Evolutionary conservation across 2,797 vertebrate genomes (phyloP), one percentile per base, ranked within the genome.

Genomic region (Gymnocypris eckloni): DNA sequence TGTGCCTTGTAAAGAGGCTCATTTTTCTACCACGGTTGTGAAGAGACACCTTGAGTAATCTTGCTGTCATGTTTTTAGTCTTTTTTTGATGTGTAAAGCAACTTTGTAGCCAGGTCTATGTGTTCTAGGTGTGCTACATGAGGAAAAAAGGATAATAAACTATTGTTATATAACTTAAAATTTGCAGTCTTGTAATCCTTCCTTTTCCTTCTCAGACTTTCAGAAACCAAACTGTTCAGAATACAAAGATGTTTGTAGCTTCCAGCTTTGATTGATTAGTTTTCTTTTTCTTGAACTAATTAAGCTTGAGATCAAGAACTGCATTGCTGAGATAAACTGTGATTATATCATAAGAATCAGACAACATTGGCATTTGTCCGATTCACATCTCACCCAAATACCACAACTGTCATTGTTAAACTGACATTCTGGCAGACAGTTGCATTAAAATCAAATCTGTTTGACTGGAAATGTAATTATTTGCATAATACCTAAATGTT

Each of bases 111-210:
- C 94, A 93, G 93, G 64, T 95, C 94, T 93, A 93, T 92, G 93
- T 95, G 96, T 94, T 95, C 93, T 96, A 94, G 95, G 93, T 96
- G 97, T 98, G 95, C 95, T 94, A 93, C 96, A 95, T 93, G 94
- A 95, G 93, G 93, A 95, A 92, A 96, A 93, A 93, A 91, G n/a
- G 81, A 16, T 33, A 89, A 90, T 85, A 85, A 80, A 85, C 73
- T 73, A 86, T 87, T 84, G 71, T 50, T 83, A 66, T 45, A 82
- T 73, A 73, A 73, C 43, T 64, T 5, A 64, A 45, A 28, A 4
- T 20, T 77, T 4, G 20, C 25, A 72, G 64, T 72, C 48, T 28
- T 64, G 43, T 64, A 15, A 69, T 75, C 56, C 2, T 48, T 73
- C 25, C 15, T 82, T 73, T 28, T 28, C 28, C 28, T 33, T 33